phyloP scores from a whole-genome alignment of 2,888 invertebrate genomes.

The Stenodema calcarata region DNA sequence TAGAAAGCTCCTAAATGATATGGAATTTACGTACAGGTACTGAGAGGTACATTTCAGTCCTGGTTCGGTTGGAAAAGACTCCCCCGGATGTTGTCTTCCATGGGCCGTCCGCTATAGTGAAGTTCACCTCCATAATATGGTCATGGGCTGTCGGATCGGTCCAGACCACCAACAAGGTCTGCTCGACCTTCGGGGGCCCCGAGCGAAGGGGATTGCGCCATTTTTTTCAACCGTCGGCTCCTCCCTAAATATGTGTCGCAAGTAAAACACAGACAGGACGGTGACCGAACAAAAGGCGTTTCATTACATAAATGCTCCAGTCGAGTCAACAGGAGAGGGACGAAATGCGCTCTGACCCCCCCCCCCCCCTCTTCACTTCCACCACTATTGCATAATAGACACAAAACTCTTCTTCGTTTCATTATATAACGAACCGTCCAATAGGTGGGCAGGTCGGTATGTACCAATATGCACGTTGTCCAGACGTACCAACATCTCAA shows the following conservation, averaged over 20 bases:
- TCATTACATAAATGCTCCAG: constrained; percentile 27
- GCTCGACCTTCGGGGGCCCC: neutral
- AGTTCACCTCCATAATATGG: no score
- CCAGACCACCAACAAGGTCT: neutral
- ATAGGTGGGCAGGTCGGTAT: constrained; percentile 13
- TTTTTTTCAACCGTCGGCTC: neutral
- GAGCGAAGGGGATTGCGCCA: neutral
- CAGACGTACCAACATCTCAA: no score
- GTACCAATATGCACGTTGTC: neutral
- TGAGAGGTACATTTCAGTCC: no score
- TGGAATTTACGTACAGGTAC: no score
- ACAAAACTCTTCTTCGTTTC: constrained; percentile 19
- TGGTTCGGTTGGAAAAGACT: no score
- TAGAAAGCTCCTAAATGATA: no score
- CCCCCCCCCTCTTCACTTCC: neutral
- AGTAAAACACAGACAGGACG: neutral
- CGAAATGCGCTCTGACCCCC: constrained; percentile 2
- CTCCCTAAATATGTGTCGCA: neutral
- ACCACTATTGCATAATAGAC: neutral
- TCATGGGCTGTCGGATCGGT: neutral
- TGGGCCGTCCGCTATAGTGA: no score
- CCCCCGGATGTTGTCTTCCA: no score
- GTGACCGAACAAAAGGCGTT: constrained; percentile 34
- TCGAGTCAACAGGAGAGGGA: constrained; percentile 25
- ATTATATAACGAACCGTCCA: constrained; percentile 10